phyloP scores from a whole-genome alignment of 2,113 vertebrate species.

The Alces alces region DNA sequence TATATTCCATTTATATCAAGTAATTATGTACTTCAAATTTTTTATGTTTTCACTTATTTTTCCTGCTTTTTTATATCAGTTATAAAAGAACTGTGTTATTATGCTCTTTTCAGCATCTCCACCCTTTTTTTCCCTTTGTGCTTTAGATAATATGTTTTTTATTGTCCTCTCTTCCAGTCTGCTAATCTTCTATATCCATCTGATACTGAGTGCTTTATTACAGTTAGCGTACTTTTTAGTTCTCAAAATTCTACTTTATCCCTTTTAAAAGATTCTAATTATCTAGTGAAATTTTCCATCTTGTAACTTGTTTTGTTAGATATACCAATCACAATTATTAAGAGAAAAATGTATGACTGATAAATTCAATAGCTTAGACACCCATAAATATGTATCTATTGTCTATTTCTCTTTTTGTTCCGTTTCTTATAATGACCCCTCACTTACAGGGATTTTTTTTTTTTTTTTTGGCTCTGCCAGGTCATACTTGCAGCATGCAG shows the following conservation, averaged over 20 bases:
- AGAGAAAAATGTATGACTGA: not conserved
- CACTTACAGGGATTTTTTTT: not conserved
- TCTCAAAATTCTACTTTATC: not conserved
- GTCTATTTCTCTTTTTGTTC: not conserved
- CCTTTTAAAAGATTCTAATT: not conserved
- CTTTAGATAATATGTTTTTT: not conserved
- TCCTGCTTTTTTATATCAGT: not conserved
- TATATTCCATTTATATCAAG: not conserved
- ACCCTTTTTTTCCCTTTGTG: not conserved
- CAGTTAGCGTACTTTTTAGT: not conserved
- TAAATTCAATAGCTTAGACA: not conserved
- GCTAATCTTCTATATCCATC: not conserved
- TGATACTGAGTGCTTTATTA: not conserved
- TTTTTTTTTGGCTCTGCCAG: not conserved
- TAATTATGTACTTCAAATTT: not conserved
- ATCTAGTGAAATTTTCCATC: not conserved
- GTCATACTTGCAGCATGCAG: not conserved
- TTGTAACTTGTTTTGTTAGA: not conserved
- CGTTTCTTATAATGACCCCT: not conserved
- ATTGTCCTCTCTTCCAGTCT: not conserved
- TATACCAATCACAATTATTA: not conserved
- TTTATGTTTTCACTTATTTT: not conserved
- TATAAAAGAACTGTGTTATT: not conserved
- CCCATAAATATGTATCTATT: not conserved
- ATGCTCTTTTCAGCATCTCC: not conserved